A percentile compares a stretch with the other conserved stretches of the same genome.
phyloP scores from a whole-genome alignment of 2,888 invertebrate genomes.

The Sphaeridia pumilis region DNA sequence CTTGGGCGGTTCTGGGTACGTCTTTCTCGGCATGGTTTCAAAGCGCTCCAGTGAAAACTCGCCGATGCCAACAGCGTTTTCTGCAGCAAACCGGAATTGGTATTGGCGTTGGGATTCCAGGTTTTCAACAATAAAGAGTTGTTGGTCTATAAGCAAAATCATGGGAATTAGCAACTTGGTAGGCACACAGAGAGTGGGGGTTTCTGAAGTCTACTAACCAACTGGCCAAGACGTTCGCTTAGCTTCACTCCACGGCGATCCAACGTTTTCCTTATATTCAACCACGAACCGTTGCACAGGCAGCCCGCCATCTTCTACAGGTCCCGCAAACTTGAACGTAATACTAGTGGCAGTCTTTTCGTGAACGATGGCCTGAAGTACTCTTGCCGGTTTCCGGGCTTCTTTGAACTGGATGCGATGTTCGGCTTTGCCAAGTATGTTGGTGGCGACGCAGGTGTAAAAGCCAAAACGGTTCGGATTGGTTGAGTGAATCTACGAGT shows the following conservation, averaged over 20 bases:
- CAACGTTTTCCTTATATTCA: constrained; percentile 56
- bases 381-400: constrained; percentile 56
- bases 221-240: constrained; percentile 65
- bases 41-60: constrained; percentile 55
- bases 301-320: constrained; percentile 60
- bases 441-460: constrained; percentile 72
- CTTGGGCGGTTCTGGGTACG: constrained; percentile 49
- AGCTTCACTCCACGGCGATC: constrained; percentile 51
- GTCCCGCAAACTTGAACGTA: constrained; percentile 63
- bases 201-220: constrained; percentile 43
- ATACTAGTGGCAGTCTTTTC: constrained; percentile 59
- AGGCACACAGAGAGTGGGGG: background rate
- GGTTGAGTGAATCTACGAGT: constrained; percentile 49
- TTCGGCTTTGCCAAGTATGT: constrained; percentile 56
- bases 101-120: constrained; percentile 64
- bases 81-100: constrained; percentile 70
- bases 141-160: constrained; percentile 49
- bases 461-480: constrained; percentile 55
- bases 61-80: constrained; percentile 70
- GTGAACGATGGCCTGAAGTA: constrained; percentile 55
- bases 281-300: constrained; percentile 61
- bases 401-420: constrained; percentile 59
- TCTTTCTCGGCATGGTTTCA: constrained; percentile 48
- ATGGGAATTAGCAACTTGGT: constrained; percentile 3
- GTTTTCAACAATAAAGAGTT: constrained; percentile 62